Evolutionary conservation across 1,140 invertebrate species (phyloP), one percentile per base, ranked within the genome.

Genomic region (Bombus difficillimus): DNA sequence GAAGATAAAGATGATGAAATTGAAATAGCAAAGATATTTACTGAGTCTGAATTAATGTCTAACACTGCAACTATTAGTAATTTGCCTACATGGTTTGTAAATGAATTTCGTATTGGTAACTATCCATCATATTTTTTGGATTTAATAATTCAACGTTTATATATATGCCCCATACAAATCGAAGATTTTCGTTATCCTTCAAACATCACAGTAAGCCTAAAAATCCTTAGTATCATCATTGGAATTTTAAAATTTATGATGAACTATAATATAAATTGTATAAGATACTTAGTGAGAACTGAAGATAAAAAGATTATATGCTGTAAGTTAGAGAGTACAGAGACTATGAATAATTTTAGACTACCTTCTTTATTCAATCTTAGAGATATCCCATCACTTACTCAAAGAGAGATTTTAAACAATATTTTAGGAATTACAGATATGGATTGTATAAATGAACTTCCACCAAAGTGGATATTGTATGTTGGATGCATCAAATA

Each of bases 151-250:
- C 94, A 96, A 62, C 96, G 96, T 84, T 94, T 96, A 69, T 96
- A 97, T 89, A 96, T 98, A 86, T 96, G 96, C 83, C 95, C 95
- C 37, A 96, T 97, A 25, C 97, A 98, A 95, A 96, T 98, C 18
- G 98, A 98, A 94, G 96, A 98, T 90, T 96, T 96, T 89, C 92
- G 92, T 6, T 93, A 95, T 41, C 92, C 95, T 13, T 96, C 97
- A 83, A 95, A 97, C 32, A 96, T 96, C 87, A 85, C 94, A 32
- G 96, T 96, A 85, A 95, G 96, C 57, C 91, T 97, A 72, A 95
- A 96, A 18, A 96, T 98, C 66, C 90, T 98, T 62, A 93, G 95
- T 90, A 95, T 96, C 83, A 96, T 96, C 64, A 98, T 96, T 94
- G 96, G 96, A 83, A 94, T 98, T 78, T 91, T 98, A 2, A 94